Base-by-base conservation (phyloP, 2,888 invertebrate species). In the Diarsia rubi region DNA sequence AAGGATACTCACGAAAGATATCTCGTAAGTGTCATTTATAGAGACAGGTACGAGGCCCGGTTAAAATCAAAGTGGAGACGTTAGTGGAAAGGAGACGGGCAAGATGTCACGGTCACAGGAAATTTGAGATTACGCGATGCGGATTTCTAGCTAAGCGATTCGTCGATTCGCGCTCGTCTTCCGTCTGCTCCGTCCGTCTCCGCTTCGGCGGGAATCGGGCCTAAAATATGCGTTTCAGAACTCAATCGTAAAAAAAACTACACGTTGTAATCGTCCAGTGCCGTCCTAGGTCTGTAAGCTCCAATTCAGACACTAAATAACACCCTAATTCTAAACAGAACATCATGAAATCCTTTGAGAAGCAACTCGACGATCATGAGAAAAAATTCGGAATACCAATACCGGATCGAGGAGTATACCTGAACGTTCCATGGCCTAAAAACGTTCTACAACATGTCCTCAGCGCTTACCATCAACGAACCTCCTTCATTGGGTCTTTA, bases 401-500 rank as follows among this genome's bases (percentile, higher is more conserved):
- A 69, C 93, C 93, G 0, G 95, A 96, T 75, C 81, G 93, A 2
- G 86, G 88, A 2, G 78, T 90, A 2, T 95, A 93, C 75, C 76
- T 96, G 1, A 94, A 95, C 84, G 94, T 87, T 0, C 95, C 96
- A 0, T 96, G 95, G 95, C 97, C 97, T 0, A 91, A 93, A 78
- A 97, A 97, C 83, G 96, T 96, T 0, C 84, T 97, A 0, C 96
- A 96, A 21, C 96, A 95, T 73, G 92, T 96, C 0, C 86, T 97
- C 0, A 89, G 90, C 73, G 91, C 93, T 0, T 94, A 95, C 87
- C 94, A 96, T 1, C 96, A 96, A 68, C 72, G 96, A 2, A 94
- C 89, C 14, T 94, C 95, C 16, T 97, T 97, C 86, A 96, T 97
- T 14, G 97, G 97, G 16, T 96, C 96, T 8, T 87, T 97, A 62